Base-by-base conservation (phyloP, 2,888 invertebrate genomes). In the Xylophagus ater region DNA sequence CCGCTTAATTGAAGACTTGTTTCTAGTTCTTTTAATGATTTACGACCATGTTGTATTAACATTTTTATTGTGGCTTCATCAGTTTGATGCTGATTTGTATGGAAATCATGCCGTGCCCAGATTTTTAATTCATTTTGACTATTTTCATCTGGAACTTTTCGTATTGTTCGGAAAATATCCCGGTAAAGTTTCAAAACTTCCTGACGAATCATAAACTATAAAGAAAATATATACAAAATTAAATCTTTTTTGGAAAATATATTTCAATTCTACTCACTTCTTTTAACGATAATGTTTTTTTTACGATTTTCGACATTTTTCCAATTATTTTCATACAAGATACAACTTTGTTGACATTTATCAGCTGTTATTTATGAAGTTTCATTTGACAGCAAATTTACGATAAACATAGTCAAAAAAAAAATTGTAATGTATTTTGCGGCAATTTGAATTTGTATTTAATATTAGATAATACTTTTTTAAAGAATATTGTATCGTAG, bases 101-200 rank as follows among this genome's bases (percentile, higher is more conserved):
- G 74, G 54, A 88, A 88, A 56, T 87, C 87, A 12, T 70, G 59
- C 39, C 79, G 68, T 0, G 79, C 78, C 86, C 87, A 88, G 32
- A 76, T 69, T 40, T 63, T 72, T 14, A 88, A 61, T 50, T 87
- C 84, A 2, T 62, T 52, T 42, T 72, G 71, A 36, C 79, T 77
- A 2, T 56, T 59, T 49, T 71, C 62, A 56, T 83, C 78, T 1
- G 78, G 74, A 7, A 87, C 74, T 52, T 72, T 64, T 39, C 69
- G 71, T 34, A 83, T 70, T 6, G 79, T 71, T 35, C 78, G 71
- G 49, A 85, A 72, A 43, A 87, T 78, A 45, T 78, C 73, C 47
- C 81, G 68, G 53, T 87, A 88, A 1, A 87, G 60, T 51, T 76
- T 78, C 14, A 86, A 58, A 1, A 86, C 86, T 64, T 87, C 79